A percentile compares a stretch with the other conserved stretches of the same genome.
Evolutionary conservation across 1,140 invertebrate genomes (phyloP).

Genomic region (Trinorchestia longiramus): DNA sequence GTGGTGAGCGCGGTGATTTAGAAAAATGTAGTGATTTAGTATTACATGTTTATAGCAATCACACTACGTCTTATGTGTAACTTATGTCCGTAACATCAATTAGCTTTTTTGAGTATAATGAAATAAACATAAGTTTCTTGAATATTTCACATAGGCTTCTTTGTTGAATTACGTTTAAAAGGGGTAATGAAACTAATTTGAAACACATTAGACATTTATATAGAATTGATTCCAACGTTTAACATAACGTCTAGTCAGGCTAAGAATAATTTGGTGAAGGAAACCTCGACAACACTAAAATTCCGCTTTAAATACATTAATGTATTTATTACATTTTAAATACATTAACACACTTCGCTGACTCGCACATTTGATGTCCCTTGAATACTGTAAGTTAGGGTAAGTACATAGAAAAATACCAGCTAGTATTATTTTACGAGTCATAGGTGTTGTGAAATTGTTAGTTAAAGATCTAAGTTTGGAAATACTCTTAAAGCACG

Average conservation of each 20-base stretch:
- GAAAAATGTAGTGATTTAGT: background rate
- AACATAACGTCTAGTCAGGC: background rate
- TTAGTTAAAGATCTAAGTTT: background rate
- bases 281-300: background rate
- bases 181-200: background rate
- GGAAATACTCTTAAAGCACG: background rate
- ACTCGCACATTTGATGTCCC: background rate
- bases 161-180: background rate
- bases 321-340: too few relatives aligned
- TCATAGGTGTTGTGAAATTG: background rate
- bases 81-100: background rate
- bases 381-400: background rate
- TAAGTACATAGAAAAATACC: background rate
- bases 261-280: background rate
- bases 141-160: background rate
- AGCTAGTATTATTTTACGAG: background rate
- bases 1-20: background rate
- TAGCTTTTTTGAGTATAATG: background rate
- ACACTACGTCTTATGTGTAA: background rate
- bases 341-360: too few relatives aligned
- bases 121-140: background rate
- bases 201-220: constrained; percentile 21
- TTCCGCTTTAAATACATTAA: background rate
- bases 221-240: constrained; percentile 26
- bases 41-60: background rate